Conservation (phyloP, 2,797 vertebrate genomes). For the Macropus fuliginosus region DNA sequence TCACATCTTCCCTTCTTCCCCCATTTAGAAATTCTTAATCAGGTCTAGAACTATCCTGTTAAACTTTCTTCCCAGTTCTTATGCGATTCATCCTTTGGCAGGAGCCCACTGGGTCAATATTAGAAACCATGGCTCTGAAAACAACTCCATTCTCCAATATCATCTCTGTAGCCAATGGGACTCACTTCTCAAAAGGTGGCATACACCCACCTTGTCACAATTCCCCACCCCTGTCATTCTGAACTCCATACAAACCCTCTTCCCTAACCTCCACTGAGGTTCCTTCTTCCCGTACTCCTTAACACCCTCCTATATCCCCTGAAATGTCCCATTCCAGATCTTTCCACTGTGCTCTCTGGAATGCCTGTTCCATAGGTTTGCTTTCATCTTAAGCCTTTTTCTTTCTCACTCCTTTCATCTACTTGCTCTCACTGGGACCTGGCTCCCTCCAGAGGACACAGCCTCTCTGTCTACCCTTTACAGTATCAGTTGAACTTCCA, state of each 20-base stretch:
- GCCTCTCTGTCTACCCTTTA: not conserved
- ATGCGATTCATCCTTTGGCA: not conserved
- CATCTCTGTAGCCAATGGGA: not conserved
- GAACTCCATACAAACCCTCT: not conserved
- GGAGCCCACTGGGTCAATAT: not conserved
- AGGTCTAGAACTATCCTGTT: not conserved
- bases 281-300: not conserved
- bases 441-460: not conserved
- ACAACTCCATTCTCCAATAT: not conserved
- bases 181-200: not conserved
- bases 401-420: not conserved
- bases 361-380: not conserved
- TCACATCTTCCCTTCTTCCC: not conserved
- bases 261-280: not conserved
- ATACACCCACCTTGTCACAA: not conserved
- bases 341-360: not conserved
- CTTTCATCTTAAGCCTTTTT: not conserved
- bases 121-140: not conserved
- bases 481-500: not conserved
- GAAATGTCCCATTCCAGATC: not conserved
- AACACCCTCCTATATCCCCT: not conserved
- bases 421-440: not conserved
- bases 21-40: not conserved
- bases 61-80: not conserved
- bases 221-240: not conserved